Evolutionary conservation across 2,888 invertebrate genomes (phyloP).

Genomic region (Brachypalpus laphriformis): DNA sequence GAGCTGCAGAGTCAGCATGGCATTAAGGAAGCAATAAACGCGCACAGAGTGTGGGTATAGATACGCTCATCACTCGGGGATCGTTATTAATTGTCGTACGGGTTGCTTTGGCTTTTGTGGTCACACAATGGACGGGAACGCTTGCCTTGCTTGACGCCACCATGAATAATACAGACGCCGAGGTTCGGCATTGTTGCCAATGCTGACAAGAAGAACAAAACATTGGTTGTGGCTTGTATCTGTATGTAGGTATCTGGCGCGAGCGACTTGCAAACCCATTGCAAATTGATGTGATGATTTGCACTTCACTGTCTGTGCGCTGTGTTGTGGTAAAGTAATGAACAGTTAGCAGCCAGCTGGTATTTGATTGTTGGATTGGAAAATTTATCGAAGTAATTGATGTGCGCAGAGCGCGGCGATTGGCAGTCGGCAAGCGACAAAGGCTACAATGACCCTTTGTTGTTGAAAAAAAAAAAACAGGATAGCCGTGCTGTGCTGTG

Average conservation of each 20-base stretch:
- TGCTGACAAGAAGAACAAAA: conserved; percentile 2
- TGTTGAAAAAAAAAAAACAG: neutral
- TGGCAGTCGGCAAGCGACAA: conserved; percentile 11
- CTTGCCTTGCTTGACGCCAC: conserved; percentile 28
- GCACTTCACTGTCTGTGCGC: neutral
- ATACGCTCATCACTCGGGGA: conserved; percentile 15
- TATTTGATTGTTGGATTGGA: conserved; percentile 25
- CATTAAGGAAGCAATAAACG: conserved; percentile 51
- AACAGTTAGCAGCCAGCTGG: conserved; percentile 32
- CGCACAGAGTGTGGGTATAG: neutral
- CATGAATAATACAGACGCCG: neutral
- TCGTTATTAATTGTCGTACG: conserved; percentile 42
- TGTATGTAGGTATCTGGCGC: neutral
- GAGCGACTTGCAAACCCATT: neutral
- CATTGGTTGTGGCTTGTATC: neutral
- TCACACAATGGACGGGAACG: conserved; percentile 35
- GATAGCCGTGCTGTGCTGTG: neutral
- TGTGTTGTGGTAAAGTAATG: neutral
- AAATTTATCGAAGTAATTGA: conserved; percentile 48
- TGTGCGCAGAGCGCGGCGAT: conserved; percentile 10
- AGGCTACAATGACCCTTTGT: conserved; percentile 15
- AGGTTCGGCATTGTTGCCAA: conserved; percentile 36
- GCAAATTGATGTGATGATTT: conserved; percentile 34
- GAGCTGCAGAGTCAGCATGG: neutral
- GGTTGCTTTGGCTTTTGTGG: conserved; percentile 20